Percentiles rank a stretch among this genome's conserved stretches.
These are phyloP conservation scores for Barbus barbus DNA, from an alignment of 2,113 vertebrate species.

Conservation along the genomic window DNA sequence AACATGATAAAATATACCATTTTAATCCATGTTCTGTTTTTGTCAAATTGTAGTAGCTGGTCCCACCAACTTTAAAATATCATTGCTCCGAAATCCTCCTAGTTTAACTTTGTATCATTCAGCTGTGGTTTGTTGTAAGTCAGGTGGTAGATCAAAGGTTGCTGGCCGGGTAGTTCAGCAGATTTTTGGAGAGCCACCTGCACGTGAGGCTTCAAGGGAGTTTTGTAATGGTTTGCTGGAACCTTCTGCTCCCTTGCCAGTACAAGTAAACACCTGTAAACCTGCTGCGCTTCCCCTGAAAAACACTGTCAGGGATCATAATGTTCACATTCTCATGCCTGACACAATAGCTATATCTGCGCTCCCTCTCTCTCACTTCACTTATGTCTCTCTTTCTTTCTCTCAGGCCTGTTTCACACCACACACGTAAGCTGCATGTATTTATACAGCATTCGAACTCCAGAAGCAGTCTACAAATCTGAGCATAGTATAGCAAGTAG, in stretches of 20 bases:
- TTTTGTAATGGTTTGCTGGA: slow-evolving; percentile 25
- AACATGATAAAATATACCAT: neutral
- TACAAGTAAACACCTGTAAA: slow-evolving; percentile 45
- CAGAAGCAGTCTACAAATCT: neutral
- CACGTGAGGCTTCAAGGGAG: neutral
- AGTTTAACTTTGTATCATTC: neutral
- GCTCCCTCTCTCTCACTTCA: neutral
- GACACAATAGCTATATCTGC: too few relatives aligned
- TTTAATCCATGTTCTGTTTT: neutral
- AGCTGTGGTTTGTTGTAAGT: neutral
- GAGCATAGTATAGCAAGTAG: neutral
- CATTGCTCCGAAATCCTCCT: neutral
- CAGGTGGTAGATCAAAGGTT: slow-evolving; percentile 15
- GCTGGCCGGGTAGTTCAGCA: neutral
- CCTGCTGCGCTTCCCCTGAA: neutral
- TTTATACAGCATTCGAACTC: neutral
- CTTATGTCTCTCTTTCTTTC: neutral
- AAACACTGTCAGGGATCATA: neutral
- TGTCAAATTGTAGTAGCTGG: neutral
- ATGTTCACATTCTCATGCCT: slow-evolving; percentile 33
- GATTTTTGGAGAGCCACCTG: neutral
- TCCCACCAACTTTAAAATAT: neutral
- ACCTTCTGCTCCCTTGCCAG: neutral
- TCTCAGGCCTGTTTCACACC: neutral
- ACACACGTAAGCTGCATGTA: neutral